These are phyloP conservation scores for Gasterosteus aculeatus DNA, from an alignment of 2,113 vertebrate species.

Conservation along the genomic window DNA sequence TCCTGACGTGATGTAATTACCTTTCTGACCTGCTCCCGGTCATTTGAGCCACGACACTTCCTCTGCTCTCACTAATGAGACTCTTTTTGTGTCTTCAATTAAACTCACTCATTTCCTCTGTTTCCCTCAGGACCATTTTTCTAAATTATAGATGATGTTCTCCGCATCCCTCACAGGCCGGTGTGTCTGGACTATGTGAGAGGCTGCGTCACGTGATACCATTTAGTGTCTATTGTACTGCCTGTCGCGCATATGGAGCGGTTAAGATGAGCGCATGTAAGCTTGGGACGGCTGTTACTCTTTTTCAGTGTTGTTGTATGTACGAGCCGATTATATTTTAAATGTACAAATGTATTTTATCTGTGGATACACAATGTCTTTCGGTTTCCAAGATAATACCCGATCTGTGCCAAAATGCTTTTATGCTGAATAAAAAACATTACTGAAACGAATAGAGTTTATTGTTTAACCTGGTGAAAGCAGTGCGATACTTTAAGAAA, in stretches of 20 bases:
- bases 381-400: constrained; percentile 18
- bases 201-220: constrained; percentile 15
- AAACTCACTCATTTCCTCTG: constrained; percentile 67
- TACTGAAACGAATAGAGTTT: background rate
- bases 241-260: constrained; percentile 23
- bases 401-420: constrained; percentile 12
- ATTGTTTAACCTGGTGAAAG: background rate
- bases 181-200: constrained; percentile 49
- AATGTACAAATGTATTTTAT: constrained; percentile 17
- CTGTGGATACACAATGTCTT: background rate
- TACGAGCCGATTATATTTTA: background rate
- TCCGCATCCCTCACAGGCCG: constrained; percentile 45
- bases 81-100: constrained; percentile 66
- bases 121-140: constrained; percentile 62
- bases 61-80: constrained; percentile 61
- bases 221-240: constrained; percentile 41
- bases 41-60: constrained; percentile 50
- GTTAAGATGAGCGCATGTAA: constrained; percentile 26
- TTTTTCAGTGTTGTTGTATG: constrained; percentile 33
- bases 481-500: background rate
- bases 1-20: constrained; percentile 44
- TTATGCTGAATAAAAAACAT: constrained; percentile 25
- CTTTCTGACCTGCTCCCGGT: constrained; percentile 35
- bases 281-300: constrained; percentile 28
- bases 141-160: constrained; percentile 65